Base-by-base conservation (phyloP, 2,888 invertebrate species). In the Spisula subtruncata region DNA sequence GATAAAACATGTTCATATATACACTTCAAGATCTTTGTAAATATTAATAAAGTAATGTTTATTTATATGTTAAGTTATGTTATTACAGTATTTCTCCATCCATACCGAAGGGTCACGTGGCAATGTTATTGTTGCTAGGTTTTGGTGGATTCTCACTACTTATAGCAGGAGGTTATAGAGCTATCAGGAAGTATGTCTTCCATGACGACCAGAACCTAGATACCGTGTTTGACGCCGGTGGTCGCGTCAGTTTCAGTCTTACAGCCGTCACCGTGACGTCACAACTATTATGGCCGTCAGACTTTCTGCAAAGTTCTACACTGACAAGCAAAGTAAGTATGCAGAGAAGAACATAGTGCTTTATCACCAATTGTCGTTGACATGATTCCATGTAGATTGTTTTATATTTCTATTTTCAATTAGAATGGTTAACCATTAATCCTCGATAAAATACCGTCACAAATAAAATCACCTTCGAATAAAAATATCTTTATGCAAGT, bases 171-270 rank as follows among this genome's bases (percentile, higher is more conserved):
- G 81, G 92, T 14, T 95, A 95, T 88, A 93, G 93, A 80, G 86
- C 93, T 18, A 90, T 95, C 75, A 88, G 95, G n/a, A 93, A 93
- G 25, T 91, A 95, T 86, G 92, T 95, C 20, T 95, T 93, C 88
- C 88, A 91, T 10, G 95, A 95, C 86, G 92, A 92, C 51, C 92
- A 94, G 83, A 94, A 92, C 83, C 90, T 95, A 5, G 95, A 95
- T 89, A 94, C 94, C 25, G 93, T 94, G 4, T 95, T 95, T 83
- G 95, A 95, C 88, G 95, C 95, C 5, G 95, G 95, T 0, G 95
- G 95, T 0, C 92, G 93, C 20, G 95, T 95, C 18, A 94, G 93
- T 82, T 88, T 94, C 54, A 94, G 94, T 87, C 86, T 95, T 32
- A 95, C 95, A 0, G 95, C 94, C 0, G 94, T 94, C 10, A 95